Evolutionary conservation across 37 sponge, comb jelly and placozoan genomes (phyloP), one percentile per base, ranked within the genome.

Genomic region (Crambe crambe): DNA sequence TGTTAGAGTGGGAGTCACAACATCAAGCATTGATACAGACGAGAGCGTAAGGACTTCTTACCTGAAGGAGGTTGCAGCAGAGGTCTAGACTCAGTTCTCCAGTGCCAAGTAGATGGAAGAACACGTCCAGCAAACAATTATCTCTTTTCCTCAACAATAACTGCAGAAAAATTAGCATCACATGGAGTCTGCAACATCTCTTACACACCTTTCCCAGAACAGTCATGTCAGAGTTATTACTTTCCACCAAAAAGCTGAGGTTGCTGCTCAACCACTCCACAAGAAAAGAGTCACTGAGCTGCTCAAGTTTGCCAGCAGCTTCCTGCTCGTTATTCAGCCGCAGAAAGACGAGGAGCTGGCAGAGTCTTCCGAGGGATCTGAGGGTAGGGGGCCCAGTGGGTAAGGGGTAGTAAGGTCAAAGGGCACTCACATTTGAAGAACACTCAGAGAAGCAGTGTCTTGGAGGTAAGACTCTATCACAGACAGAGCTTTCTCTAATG

Each of bases 151-250:
- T 30, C 27, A 26, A 65, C 32, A 65, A 34, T 30, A 65, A 31
- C 66, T 65, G 34, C 61, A 47, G 51, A 47, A 12, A 47, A 12
- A 12, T n/a, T n/a, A 47, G 12, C 51, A 47, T 47, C 12, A 47
- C 51, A 47, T 47, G 10, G 12, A 15, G 51, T 12, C 51, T 47
- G 51, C 12, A 12, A 47, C 51, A 6, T 12, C 12, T 6, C 10
- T 12, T 47, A 12, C 21, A 10, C 58, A 83, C 83, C 74, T 74
- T 72, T 23, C 83, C 83, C 10, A 83, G 38, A 2, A 9, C 18
- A 1, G 74, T 83, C 22, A 83, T 64, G 21, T n/a, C 62, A 10
- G 66, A 0, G 2, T 35, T 30, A 18, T 25, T 61, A 10, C 25
- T 6, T 1, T 43, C 34, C 15, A 83, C 57, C 0, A 65, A n/a